Percentiles rank a stretch among this genome's conserved stretches.
These are phyloP conservation scores for Propithecus perrieri DNA, from an alignment of 2,797 vertebrate species.

Conservation along the genomic window DNA sequence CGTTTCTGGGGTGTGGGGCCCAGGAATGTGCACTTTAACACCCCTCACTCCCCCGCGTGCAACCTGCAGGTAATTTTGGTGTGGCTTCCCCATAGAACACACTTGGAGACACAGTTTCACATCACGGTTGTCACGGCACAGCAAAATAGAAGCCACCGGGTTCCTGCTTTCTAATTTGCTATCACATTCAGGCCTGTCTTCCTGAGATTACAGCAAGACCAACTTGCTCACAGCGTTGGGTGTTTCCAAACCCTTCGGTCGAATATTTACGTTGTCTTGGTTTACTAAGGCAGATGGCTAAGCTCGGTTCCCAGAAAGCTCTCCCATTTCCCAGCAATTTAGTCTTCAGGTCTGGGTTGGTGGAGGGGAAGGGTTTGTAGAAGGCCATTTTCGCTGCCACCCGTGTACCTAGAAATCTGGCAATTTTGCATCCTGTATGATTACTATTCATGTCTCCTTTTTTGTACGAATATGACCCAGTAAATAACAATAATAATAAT, in stretches of 20 bases:
- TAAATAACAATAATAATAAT: background rate
- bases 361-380: background rate
- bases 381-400: background rate
- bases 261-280: background rate
- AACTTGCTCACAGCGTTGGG: background rate
- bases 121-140: rapidly evolving
- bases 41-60: no score
- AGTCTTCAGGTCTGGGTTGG: background rate
- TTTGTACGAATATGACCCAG: background rate
- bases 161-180: background rate
- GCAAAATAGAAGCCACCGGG: rapidly evolving
- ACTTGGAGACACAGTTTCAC: rapidly evolving
- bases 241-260: background rate
- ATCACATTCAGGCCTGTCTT: background rate
- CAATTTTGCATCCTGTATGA: background rate
- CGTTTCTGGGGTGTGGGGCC: background rate
- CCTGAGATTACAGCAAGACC: background rate
- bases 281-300: background rate
- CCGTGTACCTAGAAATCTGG: background rate
- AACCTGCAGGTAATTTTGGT: background rate
- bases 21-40: background rate
- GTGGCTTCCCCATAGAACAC: background rate
- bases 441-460: background rate
- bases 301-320: background rate
- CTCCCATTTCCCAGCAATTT: background rate